Conservation (phyloP, 1,140 invertebrate species). For the Hyles vespertilio region DNA sequence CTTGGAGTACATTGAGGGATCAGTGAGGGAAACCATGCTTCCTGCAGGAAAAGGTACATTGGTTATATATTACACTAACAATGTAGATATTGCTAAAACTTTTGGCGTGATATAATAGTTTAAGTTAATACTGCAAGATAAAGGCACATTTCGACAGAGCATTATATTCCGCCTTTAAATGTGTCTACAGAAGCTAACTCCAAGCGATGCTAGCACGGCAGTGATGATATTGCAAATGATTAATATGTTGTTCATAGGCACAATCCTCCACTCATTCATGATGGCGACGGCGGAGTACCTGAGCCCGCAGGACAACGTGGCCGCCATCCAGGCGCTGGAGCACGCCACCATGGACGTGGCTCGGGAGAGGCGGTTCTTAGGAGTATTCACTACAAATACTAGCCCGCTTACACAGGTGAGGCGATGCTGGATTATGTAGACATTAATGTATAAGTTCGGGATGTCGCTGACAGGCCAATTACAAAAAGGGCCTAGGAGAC, state of each 20-base stretch:
- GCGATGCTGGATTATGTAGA: neutral
- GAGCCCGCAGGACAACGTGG: conserved; percentile 83
- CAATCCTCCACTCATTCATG: conserved; percentile 90
- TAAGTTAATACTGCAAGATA: neutral
- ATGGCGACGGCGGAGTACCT: conserved; percentile 84
- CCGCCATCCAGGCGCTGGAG: conserved; percentile 86
- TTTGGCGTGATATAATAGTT: no score
- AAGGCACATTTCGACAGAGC: neutral
- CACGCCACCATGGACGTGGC: conserved; percentile 82
- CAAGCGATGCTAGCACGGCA: no score
- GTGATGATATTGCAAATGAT: no score
- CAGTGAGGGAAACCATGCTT: conserved; percentile 78
- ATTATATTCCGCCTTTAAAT: neutral
- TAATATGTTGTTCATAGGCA: conserved; percentile 65
- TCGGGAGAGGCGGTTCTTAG: conserved; percentile 79
- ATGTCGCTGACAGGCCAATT: no score
- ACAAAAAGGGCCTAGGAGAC: no score
- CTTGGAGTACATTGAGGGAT: conserved; percentile 84
- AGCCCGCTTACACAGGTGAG: conserved; percentile 88
- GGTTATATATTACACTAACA: neutral
- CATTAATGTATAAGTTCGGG: no score
- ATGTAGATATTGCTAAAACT: no score
- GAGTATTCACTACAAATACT: conserved; percentile 91
- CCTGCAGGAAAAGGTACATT: conserved; percentile 52
- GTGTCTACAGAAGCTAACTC: no score